Conservation (phyloP, 2,888 invertebrate species). For the Tuta absoluta region DNA sequence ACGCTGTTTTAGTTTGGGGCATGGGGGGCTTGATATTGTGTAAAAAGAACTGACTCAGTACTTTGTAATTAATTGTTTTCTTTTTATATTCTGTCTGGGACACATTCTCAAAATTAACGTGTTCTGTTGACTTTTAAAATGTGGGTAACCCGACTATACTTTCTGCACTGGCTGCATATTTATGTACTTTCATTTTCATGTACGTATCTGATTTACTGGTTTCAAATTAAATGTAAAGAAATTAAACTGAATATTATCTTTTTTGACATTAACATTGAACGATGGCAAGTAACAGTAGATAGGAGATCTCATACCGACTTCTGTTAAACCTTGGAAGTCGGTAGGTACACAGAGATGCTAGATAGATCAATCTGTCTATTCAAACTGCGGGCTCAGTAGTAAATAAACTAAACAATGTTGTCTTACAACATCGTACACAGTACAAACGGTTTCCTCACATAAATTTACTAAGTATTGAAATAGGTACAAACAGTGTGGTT, state of each 20-base stretch:
- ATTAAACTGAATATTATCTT: not conserved
- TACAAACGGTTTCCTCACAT: not conserved
- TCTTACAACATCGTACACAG: not conserved
- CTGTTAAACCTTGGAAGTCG: not conserved
- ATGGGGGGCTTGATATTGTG: no score
- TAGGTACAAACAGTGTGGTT: not conserved
- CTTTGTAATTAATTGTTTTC: not conserved
- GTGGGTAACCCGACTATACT: conserved; percentile 19
- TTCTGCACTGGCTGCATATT: conserved; percentile 13
- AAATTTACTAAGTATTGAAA: not conserved
- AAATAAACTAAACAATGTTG: conserved; percentile 1
- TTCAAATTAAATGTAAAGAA: not conserved
- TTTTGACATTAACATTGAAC: no score
- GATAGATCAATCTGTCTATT: conserved; percentile 4
- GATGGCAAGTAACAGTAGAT: no score
- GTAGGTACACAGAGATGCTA: no score
- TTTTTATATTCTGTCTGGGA: not conserved
- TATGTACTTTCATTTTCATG: conserved; percentile 16
- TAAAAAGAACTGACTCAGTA: not conserved
- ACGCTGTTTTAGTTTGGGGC: no score
- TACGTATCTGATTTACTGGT: not conserved
- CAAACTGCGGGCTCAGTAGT: conserved; percentile 1
- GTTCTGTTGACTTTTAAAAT: conserved; percentile 18
- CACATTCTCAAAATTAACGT: conserved; percentile 8
- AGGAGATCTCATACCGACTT: no score